Percentiles rank a stretch among this genome's conserved stretches.
Conservation (phyloP, 2,113 vertebrate genomes). For the Alethe diademata region DNA sequence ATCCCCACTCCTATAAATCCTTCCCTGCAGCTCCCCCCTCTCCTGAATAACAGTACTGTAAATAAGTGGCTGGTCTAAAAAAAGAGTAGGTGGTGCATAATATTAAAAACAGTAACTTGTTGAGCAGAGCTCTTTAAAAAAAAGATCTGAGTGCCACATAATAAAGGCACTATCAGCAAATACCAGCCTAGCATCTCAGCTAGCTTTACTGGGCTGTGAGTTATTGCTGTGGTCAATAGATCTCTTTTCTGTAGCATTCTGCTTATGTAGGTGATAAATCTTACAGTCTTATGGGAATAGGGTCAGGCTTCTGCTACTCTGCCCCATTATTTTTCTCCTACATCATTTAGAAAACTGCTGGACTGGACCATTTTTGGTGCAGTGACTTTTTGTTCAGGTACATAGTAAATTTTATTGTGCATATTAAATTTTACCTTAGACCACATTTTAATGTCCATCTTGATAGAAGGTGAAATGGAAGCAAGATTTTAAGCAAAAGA, state of each 20-base stretch:
- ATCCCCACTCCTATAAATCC: neutral
- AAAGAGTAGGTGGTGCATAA: neutral
- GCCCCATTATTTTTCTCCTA: slow-evolving; percentile 74
- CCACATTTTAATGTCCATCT: neutral
- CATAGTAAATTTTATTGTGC: slow-evolving; percentile 57
- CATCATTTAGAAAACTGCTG: slow-evolving; percentile 74
- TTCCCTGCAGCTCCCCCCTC: neutral
- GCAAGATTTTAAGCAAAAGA: slow-evolving; percentile 13
- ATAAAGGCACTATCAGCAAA: slow-evolving; percentile 72
- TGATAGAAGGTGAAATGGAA: neutral
- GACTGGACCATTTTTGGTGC: slow-evolving; percentile 61
- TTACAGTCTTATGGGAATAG: slow-evolving; percentile 71
- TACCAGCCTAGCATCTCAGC: slow-evolving; percentile 64
- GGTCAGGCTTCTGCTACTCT: slow-evolving; percentile 66
- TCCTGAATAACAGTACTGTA: slow-evolving; percentile 5
- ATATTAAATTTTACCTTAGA: slow-evolving; percentile 48
- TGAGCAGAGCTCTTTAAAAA: slow-evolving; percentile 3
- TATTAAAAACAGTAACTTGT: slow-evolving; percentile 39
- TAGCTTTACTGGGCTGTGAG: slow-evolving; percentile 68
- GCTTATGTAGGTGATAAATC: slow-evolving; percentile 79
- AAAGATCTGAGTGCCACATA: neutral
- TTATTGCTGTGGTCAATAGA: slow-evolving; percentile 74
- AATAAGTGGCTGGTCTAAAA: slow-evolving; percentile 22
- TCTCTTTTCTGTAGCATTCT: slow-evolving; percentile 74
- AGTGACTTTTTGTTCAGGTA: slow-evolving; percentile 55